Percentiles rank a stretch among this genome's conserved stretches.
These are phyloP conservation scores for Pseudoips prasinana DNA, from an alignment of 2,888 invertebrate species.

Conservation along the genomic window DNA sequence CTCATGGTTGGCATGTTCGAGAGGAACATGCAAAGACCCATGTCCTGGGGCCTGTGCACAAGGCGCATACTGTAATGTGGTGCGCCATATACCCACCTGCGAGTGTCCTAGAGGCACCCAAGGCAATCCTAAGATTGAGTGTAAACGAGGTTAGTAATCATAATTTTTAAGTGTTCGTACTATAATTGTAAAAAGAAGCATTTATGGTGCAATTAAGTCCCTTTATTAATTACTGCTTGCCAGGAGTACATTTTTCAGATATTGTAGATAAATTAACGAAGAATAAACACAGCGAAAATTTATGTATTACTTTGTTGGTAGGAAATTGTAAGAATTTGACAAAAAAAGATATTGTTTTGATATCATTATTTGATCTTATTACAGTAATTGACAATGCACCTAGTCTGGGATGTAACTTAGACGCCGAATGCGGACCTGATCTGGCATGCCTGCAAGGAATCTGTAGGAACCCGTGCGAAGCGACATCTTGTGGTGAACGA, in stretches of 20 bases:
- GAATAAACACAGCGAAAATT: too few relatives aligned
- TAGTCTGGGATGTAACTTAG: too few relatives aligned
- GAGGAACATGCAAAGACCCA: slow-evolving; percentile 90
- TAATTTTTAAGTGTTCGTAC: too few relatives aligned
- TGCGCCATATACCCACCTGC: slow-evolving; percentile 89
- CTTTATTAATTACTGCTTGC: too few relatives aligned
- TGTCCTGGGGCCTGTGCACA: slow-evolving; percentile 92
- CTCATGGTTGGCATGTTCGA: slow-evolving; percentile 88
- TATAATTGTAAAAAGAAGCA: too few relatives aligned
- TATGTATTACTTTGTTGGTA: too few relatives aligned
- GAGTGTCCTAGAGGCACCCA: slow-evolving; percentile 91
- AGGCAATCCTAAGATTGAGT: slow-evolving; percentile 88
- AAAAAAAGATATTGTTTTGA: too few relatives aligned
- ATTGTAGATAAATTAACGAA: too few relatives aligned
- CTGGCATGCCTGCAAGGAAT: slow-evolving; percentile 90
- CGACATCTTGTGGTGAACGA: slow-evolving; percentile 90
- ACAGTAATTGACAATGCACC: slow-evolving; percentile 76
- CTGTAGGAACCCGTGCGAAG: slow-evolving; percentile 91
- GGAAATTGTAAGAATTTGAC: too few relatives aligned
- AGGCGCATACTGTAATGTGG: slow-evolving; percentile 88
- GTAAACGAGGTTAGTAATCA: slow-evolving; percentile 75
- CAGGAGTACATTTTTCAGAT: too few relatives aligned
- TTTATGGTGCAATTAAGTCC: too few relatives aligned
- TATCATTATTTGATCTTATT: too few relatives aligned
- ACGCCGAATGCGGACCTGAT: slow-evolving; percentile 93